These are phyloP conservation scores for Drosophila histrio DNA, from an alignment of 2,888 invertebrate genomes.

Conservation along the genomic window DNA sequence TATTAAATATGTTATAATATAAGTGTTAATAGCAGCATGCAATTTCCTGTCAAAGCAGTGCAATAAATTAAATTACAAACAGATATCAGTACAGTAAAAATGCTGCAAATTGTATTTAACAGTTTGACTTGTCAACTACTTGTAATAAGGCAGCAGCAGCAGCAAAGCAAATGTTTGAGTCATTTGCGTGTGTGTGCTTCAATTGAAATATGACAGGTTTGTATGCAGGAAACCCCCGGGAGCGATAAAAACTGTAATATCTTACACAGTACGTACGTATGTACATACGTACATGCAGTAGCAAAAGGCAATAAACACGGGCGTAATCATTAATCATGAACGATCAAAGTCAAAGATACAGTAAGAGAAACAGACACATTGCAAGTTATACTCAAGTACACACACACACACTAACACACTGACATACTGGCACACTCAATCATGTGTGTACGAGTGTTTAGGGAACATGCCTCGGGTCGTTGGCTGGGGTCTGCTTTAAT, in stretches of 20 bases:
- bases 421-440: conserved; percentile 34
- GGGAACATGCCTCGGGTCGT: conserved; percentile 56
- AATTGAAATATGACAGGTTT: conserved; percentile 60
- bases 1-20: too few species aligned
- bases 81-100: not conserved
- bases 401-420: conserved; percentile 26
- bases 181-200: conserved; percentile 37
- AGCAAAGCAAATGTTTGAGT: conserved; percentile 9
- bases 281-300: conserved; percentile 26
- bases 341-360: conserved; percentile 79
- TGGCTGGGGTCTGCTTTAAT: conserved; percentile 62
- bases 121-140: conserved; percentile 17
- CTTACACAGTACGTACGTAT: too few species aligned
- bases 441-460: conserved; percentile 58
- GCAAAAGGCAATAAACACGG: conserved; percentile 71
- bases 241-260: conserved; percentile 48
- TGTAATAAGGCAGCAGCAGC: not conserved
- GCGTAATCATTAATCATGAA: conserved; percentile 75
- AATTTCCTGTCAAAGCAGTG: not conserved
- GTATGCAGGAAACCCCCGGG: conserved; percentile 51
- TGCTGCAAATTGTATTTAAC: conserved; percentile 15
- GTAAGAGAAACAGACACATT: conserved; percentile 26
- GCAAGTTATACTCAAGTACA: conserved; percentile 8
- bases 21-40: not conserved
- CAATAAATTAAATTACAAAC: conserved; percentile 1